Conservation (phyloP, 2,113 vertebrate species). For the Gavialis gangeticus region DNA sequence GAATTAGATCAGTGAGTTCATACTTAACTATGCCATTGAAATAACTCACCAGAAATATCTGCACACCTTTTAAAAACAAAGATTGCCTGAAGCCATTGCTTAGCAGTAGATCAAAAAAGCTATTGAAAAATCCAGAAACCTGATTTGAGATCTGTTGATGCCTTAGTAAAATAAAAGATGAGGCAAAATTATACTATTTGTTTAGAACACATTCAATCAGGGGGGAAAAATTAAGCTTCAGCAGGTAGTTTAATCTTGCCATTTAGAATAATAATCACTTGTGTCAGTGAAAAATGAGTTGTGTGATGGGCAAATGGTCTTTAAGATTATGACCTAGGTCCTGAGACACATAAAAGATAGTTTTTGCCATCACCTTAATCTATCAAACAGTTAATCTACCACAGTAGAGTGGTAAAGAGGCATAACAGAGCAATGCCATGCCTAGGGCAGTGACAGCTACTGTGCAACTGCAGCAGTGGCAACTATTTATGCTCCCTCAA, state of each 20-base stretch:
- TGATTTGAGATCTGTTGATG: constrained; percentile 35
- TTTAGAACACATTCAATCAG: constrained; percentile 43
- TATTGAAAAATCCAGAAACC: background rate
- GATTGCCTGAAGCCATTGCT: constrained; percentile 60
- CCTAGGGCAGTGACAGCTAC: no score
- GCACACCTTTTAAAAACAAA: constrained; percentile 56
- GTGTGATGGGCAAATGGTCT: background rate
- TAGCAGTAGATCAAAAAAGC: constrained; percentile 29
- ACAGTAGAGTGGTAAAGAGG: no score
- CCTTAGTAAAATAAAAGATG: constrained; percentile 32
- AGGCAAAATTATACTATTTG: constrained; percentile 26
- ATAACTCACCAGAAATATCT: constrained; percentile 42
- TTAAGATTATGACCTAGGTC: background rate
- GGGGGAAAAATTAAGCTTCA: constrained; percentile 62
- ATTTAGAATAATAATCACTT: background rate
- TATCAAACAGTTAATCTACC: background rate
- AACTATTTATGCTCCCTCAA: no score
- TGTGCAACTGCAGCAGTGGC: no score
- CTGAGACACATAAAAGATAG: background rate
- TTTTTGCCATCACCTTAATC: background rate
- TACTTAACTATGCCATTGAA: constrained; percentile 36
- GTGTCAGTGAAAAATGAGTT: background rate
- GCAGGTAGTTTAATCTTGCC: background rate
- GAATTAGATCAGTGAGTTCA: constrained; percentile 69
- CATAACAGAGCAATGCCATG: no score